phyloP scores from a whole-genome alignment of 2,113 vertebrate species.

The Gulo gulo region DNA sequence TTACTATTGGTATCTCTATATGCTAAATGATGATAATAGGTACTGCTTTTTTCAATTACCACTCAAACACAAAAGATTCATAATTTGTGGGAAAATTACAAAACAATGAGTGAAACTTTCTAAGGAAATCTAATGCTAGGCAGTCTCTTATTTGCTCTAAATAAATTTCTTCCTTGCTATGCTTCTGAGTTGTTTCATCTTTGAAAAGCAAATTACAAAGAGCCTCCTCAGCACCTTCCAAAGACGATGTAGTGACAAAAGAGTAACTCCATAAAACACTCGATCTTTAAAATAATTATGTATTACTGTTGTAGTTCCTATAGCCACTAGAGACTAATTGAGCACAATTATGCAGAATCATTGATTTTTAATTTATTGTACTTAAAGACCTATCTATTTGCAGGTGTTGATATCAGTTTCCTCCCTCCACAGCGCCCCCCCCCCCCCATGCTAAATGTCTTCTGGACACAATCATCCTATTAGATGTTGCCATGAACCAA shows the following conservation, averaged over 20 bases:
- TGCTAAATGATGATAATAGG: not conserved
- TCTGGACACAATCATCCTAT: slow-evolving; percentile 70
- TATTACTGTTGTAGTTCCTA: not conserved
- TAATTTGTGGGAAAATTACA: not conserved
- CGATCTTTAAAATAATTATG: not conserved
- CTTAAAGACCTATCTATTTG: slow-evolving; percentile 1
- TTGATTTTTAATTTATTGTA: not conserved
- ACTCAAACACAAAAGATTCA: not conserved
- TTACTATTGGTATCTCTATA: not conserved
- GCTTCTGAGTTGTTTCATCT: not conserved
- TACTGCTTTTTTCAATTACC: not conserved
- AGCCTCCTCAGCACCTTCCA: not conserved
- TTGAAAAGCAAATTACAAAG: not conserved
- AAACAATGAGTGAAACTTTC: not conserved
- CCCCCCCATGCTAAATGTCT: not conserved
- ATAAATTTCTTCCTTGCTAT: not conserved
- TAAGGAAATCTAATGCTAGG: not conserved
- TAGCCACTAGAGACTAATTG: not conserved
- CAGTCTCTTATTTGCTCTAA: not conserved
- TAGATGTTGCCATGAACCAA: slow-evolving; percentile 78
- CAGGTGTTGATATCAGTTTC: slow-evolving; percentile 15
- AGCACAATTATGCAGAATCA: not conserved
- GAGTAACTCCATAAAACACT: not conserved
- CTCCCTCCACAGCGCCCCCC: not conserved
- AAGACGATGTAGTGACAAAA: not conserved